Evolutionary conservation across 53 echinoderm and acorn worm species (phyloP), one percentile per base, ranked within the genome.

Genomic region (Echinarachnius parma): DNA sequence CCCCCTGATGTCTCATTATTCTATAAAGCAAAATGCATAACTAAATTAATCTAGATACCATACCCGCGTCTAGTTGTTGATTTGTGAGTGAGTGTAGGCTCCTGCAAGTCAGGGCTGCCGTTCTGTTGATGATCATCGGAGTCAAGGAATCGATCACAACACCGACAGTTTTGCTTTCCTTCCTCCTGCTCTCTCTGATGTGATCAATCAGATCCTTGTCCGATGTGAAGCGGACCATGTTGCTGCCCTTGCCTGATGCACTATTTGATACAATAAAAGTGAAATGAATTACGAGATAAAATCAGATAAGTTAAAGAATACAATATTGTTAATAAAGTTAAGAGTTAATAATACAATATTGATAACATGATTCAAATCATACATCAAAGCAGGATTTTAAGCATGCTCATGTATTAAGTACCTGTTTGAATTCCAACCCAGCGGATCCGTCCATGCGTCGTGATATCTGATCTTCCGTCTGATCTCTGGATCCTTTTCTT

Each of bases 401-500:
- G n/a, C n/a, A n/a, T n/a, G n/a, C 42, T 39, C 42, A 9, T 39
- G 7, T 7, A 39, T 5, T 48, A 11, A 50, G 4, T 75, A 83
- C 88, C 84, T 64, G 20, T 62, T 42, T 11, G 39, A 39, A 72
- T 84, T 89, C 92, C 92, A 92, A 3, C 75, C 82, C 16, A 82
- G 52, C 9, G 92, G 92, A 31, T 92, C 76, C 50, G 89, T 76
- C 92, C 92, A 92, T 25, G 82, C 85, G 49, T 92, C 92, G 82
- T 92, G 92, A 48, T 85, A 75, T 7, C 61, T 54, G 34, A 89
- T 37, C 75, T 89, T 81, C 39, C 25, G 31, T 31, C 81, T 79
- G 8, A 78, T 63, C 39, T 79, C 63, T 34, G 88, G 75, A 59
- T 80, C 89, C 52, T 79, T 66, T 14, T 79, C 82, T n/a, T n/a